Evolutionary conservation across 2,888 invertebrate species (phyloP), one percentile per base, ranked within the genome.

Genomic region (Mycalesis mineus): DNA sequence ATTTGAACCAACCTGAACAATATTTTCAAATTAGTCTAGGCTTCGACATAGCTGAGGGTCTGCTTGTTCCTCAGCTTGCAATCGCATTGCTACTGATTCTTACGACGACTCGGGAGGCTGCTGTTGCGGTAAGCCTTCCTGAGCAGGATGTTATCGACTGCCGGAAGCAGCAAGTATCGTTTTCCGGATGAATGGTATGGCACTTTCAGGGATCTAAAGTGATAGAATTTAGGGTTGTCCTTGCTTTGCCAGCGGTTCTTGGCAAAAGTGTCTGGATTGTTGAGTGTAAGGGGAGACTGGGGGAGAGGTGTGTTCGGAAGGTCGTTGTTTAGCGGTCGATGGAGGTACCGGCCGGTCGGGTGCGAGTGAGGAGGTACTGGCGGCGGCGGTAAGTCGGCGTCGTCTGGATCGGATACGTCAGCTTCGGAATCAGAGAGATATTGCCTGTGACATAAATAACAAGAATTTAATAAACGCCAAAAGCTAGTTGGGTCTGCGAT

Each of bases 301-400:
- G 64, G 33, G 72, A 69, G 56, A 70, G 61, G 29, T 72, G 70
- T 62, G 58, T 56, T 64, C 2, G 65, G 71, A 1, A 85, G 69
- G 62, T 88, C 88, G 69, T 88, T 84, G 77, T 78, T 86, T 69
- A 88, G 69, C 75, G 88, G 77, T 82, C 88, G 78, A 84, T 81
- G 82, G 87, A 88, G 82, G 88, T 91, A 86, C 69, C 91, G 78
- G 67, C 91, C 90, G 83, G 91, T 91, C 84, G 88, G 85, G 88
- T 90, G 87, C 87, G 88, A 79, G 83, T 91, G 71, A 85, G 86
- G 65, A 84, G 80, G 80, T 93, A 94, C 87, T 93, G 94, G 86
- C 92, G 93, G 91, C 92, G 93, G 80, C 94, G 94, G 80, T 94
- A 92, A 47, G 92, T 92, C 77, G 93, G 93, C 68, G 94, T 94